A percentile compares a stretch with the other conserved stretches of the same genome.
These are phyloP conservation scores for Grallaria varia DNA, from an alignment of 2,113 vertebrate genomes.

Conservation along the genomic window DNA sequence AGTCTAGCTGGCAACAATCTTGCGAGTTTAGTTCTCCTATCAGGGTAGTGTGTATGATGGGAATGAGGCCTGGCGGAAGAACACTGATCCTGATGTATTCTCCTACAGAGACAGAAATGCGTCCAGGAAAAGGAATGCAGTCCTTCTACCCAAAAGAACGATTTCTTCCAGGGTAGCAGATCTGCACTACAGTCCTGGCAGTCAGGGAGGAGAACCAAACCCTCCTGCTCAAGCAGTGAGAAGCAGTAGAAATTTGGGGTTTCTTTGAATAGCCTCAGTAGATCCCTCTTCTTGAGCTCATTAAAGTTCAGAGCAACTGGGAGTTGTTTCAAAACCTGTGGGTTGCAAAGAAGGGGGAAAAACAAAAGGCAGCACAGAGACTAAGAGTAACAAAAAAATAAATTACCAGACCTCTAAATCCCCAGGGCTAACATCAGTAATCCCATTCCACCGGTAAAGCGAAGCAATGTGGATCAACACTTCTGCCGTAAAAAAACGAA, in stretches of 20 bases:
- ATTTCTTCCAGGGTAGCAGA: not conserved
- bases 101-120: not conserved
- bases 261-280: not conserved
- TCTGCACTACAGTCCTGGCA: not conserved
- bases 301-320: not conserved
- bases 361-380: not conserved
- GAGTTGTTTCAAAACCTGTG: not conserved
- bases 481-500: slow-evolving; percentile 87
- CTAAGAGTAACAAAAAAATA: not conserved
- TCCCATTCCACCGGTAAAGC: slow-evolving; percentile 91
- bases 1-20: not conserved
- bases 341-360: not conserved
- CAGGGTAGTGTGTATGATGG: not conserved
- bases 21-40: not conserved
- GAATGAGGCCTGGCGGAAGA: not conserved
- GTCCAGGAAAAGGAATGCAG: not conserved
- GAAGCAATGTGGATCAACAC: slow-evolving; percentile 83
- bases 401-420: slow-evolving; percentile 64
- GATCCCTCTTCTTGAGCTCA: not conserved
- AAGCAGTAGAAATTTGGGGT: not conserved
- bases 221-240: not conserved
- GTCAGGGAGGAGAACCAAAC: not conserved
- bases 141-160: not conserved
- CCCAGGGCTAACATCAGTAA: slow-evolving; percentile 78
- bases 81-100: not conserved